Evolutionary conservation across 2,888 invertebrate genomes (phyloP).

Genomic region (Flabesymbios commensalis): DNA sequence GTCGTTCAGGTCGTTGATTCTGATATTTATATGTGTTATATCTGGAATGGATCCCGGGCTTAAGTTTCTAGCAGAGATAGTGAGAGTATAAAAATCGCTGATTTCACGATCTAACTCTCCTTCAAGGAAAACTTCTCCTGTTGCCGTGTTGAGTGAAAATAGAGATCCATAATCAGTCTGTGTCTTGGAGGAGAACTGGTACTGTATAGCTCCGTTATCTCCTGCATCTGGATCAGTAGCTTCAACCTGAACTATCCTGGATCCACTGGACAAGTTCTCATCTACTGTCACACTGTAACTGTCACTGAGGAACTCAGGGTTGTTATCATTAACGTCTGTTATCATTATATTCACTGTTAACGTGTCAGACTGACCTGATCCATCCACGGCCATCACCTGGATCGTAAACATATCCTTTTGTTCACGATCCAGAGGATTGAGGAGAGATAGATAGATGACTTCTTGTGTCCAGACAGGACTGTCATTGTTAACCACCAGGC

Average conservation of each 20-base stretch:
- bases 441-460: too few species aligned
- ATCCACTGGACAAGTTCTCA: constrained; percentile 10
- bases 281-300: constrained; percentile 19
- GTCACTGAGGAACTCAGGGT: constrained; percentile 19
- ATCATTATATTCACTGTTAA: constrained; percentile 17
- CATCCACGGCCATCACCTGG: constrained; percentile 72
- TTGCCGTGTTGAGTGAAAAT: constrained; percentile 7
- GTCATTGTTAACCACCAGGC: too few species aligned
- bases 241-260: constrained; percentile 9
- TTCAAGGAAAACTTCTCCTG: neutral
- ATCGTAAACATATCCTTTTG: neutral
- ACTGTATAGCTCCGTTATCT: constrained; percentile 16
- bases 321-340: constrained; percentile 27
- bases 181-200: constrained; percentile 16
- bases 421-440: constrained; percentile 4
- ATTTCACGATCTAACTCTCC: neutral
- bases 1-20: constrained; percentile 3
- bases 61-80: neutral
- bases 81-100: neutral
- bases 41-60: neutral
- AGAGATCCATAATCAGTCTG: constrained; percentile 5
- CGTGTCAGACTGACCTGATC: constrained; percentile 69
- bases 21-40: neutral
- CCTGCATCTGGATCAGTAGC: constrained; percentile 24
- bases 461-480: too few species aligned